Base-by-base conservation (phyloP, 2,888 invertebrate species). In the Pogonocherus hispidulus region DNA sequence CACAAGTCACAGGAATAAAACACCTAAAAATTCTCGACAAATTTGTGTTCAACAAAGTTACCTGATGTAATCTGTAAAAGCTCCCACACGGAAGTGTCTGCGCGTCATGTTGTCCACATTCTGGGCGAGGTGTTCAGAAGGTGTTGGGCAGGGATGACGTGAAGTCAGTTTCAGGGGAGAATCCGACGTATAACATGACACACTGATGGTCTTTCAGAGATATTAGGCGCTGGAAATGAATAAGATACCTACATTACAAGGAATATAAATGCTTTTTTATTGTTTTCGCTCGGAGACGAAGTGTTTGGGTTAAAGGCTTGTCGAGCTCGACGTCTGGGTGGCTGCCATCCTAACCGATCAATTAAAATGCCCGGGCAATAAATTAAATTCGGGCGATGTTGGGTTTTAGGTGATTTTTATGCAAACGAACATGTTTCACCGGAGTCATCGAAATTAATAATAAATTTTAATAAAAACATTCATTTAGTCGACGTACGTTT, bases 11-110 rank as follows among this genome's bases (percentile, higher is more conserved):
- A 75, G 77, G 78, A 81, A 82, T 82, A 83, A 83, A 83, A 82
- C 79, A 79, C 79, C 77, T 73, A 81, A 79, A 81, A 82, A 81
- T 78, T 80, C 81, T 80, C 80, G 82, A 84, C 83, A 83, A 83
- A 84, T 84, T 83, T 80, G 82, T 83, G 81, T 80, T 79, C 79
- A 69, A 74, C 73, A 69, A 76, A 78, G 72, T 77, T 78, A 76
- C 76, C 80, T 80, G 83, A 83, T 80, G 78, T 78, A 79, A 81
- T 82, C 80, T 79, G 64, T 69, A 6, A 22, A 8, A 49, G 2
- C 47, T 5, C 49, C 32, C 69, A 66, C 71, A 59, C 66, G 55
- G 18, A 22, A 20, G 14, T 22, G 22, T 66, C 63, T 35, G n/a
- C 64, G 67, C 70, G 66, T 54, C 19, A n/a, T 18, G 19, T 9